Evolutionary conservation across 2,797 vertebrate species (phyloP).

Genomic region (Natrix natrix): DNA sequence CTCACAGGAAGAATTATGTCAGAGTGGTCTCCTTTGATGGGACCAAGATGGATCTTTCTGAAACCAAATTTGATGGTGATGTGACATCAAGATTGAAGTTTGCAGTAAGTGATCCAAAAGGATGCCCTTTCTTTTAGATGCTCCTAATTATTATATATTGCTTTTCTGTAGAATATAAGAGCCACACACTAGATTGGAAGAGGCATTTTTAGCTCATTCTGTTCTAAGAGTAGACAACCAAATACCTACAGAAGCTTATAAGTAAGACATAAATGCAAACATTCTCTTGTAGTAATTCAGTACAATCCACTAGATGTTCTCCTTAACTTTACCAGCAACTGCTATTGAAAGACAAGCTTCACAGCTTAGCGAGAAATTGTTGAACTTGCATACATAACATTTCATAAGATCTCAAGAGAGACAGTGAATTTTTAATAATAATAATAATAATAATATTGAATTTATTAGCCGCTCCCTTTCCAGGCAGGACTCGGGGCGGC

Average conservation of each 20-base stretch:
- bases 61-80: conserved; percentile 82
- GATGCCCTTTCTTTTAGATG: not conserved
- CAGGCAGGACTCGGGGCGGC: too few species aligned
- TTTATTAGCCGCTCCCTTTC: too few species aligned
- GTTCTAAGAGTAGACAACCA: not conserved
- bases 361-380: not conserved
- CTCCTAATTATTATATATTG: not conserved
- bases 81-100: conserved; percentile 86
- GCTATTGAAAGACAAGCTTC: not conserved
- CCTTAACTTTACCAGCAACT: not conserved
- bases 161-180: not conserved
- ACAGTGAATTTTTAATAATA: not conserved
- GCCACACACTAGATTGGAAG: not conserved
- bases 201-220: not conserved
- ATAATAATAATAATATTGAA: too few species aligned
- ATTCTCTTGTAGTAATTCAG: not conserved
- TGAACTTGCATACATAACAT: not conserved
- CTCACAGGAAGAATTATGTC: conserved; percentile 82
- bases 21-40: conserved; percentile 81
- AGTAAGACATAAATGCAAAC: not conserved
- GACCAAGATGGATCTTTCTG: conserved; percentile 80
- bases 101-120: conserved; percentile 73
- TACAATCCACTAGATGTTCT: not conserved
- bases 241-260: not conserved
- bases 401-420: not conserved